phyloP scores from a whole-genome alignment of 2,888 invertebrate genomes.

The Drymonia ruficornis region DNA sequence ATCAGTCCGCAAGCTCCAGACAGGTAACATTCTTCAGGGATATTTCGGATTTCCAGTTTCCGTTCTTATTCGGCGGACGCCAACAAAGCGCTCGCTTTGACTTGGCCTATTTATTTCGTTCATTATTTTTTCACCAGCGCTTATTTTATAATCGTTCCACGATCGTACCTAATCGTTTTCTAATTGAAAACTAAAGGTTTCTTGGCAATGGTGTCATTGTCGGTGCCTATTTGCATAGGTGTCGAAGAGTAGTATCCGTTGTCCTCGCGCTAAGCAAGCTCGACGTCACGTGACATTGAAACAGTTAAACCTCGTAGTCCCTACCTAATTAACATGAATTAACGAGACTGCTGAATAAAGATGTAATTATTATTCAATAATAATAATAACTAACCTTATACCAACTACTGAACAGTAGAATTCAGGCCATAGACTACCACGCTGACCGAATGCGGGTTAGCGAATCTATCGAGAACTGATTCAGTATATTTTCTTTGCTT shows the following conservation, averaged over 20 bases:
- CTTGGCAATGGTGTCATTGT: background rate
- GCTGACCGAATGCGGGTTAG: too few relatives aligned
- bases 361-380: background rate
- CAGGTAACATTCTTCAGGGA: slow-evolving; percentile 54
- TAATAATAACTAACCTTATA: too few relatives aligned
- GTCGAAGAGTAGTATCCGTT: background rate
- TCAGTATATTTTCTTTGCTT: too few relatives aligned
- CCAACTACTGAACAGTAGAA: too few relatives aligned
- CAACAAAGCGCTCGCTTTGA: too few relatives aligned
- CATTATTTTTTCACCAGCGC: background rate
- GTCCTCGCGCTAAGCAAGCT: background rate
- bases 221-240: background rate
- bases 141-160: too few relatives aligned
- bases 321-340: background rate
- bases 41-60: background rate
- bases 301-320: background rate
- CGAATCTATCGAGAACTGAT: too few relatives aligned
- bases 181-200: background rate
- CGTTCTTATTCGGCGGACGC: background rate
- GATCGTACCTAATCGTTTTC: background rate
- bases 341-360: background rate
- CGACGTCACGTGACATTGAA: background rate
- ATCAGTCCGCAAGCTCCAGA: slow-evolving; percentile 78
- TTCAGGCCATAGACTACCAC: too few relatives aligned
- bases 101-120: slow-evolving; percentile 1